Evolutionary conservation across 2,797 vertebrate genomes (phyloP), one percentile per base, ranked within the genome.

Genomic region (Galagoides demidoff): DNA sequence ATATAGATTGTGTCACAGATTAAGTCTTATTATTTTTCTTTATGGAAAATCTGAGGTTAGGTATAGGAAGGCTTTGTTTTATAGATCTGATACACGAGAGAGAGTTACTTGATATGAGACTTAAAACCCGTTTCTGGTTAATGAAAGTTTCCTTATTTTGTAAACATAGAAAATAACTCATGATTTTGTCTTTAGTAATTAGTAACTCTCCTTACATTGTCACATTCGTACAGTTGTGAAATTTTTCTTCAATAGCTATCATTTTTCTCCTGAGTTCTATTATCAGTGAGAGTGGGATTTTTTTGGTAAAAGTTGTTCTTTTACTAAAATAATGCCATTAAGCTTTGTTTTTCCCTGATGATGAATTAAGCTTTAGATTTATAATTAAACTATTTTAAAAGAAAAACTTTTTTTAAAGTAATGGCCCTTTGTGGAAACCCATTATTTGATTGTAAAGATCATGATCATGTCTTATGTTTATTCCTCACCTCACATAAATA

Each of bases 321-420:
- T 81, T 74, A 64, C n/a, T 92, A 19, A 82, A 85, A 39, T 16
- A 84, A 43, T 59, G 78, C 49, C 25, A 55, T 37, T 34, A 73
- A n/a, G 25, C 0, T 52, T 63, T 70, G 39, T 55, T 73, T 79
- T 49, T 4, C 1, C 29, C 49, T 77, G 43, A 22, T 91, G 45
- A 55, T 81, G 39, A 89, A 49, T 74, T 93, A 37, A 63, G 25
- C 82, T 90, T 92, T 88, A 92, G 9, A 86, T 91, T 70, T 77
- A 37, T 45, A 76, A 16, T 27, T 81, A 12, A 89, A 66, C 9
- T 85, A 66, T 61, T 92, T 85, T 20, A 76, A 81, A 79, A 70
- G 34, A 63, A 78, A 14, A 17, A 59, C 22, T 45, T 16, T 14
- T 43, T 91, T 16, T 16, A 52, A 16, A 52, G 49, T 81, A 57